These are phyloP conservation scores for Metallyticus violacea DNA, from an alignment of 2,888 invertebrate species.

Conservation along the genomic window DNA sequence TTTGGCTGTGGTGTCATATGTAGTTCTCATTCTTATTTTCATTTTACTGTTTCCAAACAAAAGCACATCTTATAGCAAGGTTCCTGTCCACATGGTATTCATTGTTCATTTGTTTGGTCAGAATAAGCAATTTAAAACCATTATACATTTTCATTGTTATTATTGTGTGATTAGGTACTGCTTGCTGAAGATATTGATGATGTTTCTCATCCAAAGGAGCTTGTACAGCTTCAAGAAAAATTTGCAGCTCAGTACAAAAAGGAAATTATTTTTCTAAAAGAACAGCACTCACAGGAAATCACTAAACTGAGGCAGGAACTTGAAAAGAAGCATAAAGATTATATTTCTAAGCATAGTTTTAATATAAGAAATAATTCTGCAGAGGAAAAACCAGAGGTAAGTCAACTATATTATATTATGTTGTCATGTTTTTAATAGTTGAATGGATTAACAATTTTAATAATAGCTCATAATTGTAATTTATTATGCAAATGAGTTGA, in stretches of 20 bases:
- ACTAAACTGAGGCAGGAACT: constrained; percentile 39
- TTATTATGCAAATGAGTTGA: too few species aligned
- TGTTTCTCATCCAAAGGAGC: constrained; percentile 73
- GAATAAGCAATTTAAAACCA: neutral
- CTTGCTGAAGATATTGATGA: constrained; percentile 62
- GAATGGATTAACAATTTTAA: too few species aligned
- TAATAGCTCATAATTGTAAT: too few species aligned
- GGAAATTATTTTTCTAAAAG: constrained; percentile 53
- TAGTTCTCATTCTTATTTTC: neutral
- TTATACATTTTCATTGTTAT: neutral
- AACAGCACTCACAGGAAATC: constrained; percentile 62
- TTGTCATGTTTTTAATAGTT: too few species aligned
- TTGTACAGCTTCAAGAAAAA: constrained; percentile 68
- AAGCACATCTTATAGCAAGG: too few species aligned
- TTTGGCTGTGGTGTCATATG: neutral
- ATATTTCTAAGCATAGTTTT: neutral
- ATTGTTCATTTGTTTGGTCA: neutral
- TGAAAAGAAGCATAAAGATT: neutral
- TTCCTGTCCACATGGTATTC: neutral
- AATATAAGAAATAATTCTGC: neutral
- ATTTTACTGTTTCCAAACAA: too few species aligned
- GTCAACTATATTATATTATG: too few species aligned
- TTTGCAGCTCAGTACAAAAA: constrained; percentile 65
- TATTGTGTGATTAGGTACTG: constrained; percentile 56
- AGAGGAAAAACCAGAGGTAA: neutral